These are phyloP conservation scores for Salarias fasciatus DNA, from an alignment of 2,797 vertebrate genomes.

Conservation along the genomic window DNA sequence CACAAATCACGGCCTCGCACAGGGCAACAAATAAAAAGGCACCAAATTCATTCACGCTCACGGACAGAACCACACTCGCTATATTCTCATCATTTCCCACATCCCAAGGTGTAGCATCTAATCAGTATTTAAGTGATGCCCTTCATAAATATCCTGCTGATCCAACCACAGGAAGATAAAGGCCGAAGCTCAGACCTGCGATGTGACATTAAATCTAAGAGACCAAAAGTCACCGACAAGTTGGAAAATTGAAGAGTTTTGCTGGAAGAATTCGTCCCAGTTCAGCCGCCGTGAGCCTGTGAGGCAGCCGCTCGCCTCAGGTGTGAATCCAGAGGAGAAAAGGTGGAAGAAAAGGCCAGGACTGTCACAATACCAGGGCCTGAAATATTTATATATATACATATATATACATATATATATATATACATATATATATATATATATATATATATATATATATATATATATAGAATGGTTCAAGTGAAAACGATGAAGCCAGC, in stretches of 20 bases:
- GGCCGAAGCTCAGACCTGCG: no score
- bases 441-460: no score
- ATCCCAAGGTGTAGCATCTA: slow-evolving; percentile 50
- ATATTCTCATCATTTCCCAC: slow-evolving; percentile 29
- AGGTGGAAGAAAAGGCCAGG: no score
- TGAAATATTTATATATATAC: no score
- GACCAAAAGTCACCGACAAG: background rate
- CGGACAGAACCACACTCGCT: slow-evolving; percentile 28
- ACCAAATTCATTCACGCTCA: slow-evolving; percentile 57
- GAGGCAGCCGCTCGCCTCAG: background rate
- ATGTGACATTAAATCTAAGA: background rate
- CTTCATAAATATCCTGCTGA: slow-evolving; percentile 54
- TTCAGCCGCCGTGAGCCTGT: background rate
- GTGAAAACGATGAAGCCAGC: no score
- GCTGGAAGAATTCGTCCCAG: background rate
- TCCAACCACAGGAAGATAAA: background rate
- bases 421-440: no score
- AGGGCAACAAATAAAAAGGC: slow-evolving; percentile 38
- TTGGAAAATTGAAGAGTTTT: slow-evolving; percentile 8
- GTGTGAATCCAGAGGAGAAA: background rate
- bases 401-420: no score
- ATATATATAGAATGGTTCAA: no score
- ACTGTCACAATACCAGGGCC: no score
- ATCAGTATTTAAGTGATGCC: slow-evolving; percentile 69
- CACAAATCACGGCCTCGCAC: slow-evolving; percentile 63